A percentile compares a stretch with the other conserved stretches of the same genome.
Evolutionary conservation across 2,888 invertebrate species (phyloP).

Genomic region (Cryptops parisi): DNA sequence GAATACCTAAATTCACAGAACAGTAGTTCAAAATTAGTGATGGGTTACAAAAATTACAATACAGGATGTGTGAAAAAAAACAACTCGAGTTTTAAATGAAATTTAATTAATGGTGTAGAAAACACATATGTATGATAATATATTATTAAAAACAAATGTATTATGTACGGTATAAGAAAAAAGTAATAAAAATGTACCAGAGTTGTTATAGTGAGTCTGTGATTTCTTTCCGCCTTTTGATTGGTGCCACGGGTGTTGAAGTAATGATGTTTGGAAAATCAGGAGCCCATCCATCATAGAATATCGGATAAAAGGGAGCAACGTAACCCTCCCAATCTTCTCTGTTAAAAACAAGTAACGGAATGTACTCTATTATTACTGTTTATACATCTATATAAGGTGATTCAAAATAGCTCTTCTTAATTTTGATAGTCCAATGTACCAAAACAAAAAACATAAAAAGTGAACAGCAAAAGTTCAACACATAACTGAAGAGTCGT

Average conservation of each 20-base stretch:
- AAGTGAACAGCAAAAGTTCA: too few species aligned
- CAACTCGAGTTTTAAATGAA: too few species aligned
- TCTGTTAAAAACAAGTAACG: neutral
- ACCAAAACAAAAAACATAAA: too few species aligned
- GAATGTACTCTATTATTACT: neutral
- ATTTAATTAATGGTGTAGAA: too few species aligned
- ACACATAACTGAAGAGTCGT: too few species aligned
- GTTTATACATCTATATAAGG: neutral
- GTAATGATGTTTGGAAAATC: slow-evolving; percentile 12
- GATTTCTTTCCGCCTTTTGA: slow-evolving; percentile 9
- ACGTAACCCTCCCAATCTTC: slow-evolving; percentile 12
- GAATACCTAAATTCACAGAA: too few species aligned
- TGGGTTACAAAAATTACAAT: too few species aligned
- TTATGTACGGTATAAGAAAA: neutral
- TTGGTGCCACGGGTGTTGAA: slow-evolving; percentile 9
- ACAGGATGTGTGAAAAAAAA: too few species aligned
- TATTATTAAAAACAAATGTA: too few species aligned
- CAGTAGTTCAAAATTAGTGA: too few species aligned
- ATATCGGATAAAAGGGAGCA: slow-evolving; percentile 11
- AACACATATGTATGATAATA: too few species aligned
- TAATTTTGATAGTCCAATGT: too few species aligned
- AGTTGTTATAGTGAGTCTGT: slow-evolving; percentile 7
- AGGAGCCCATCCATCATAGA: slow-evolving; percentile 12
- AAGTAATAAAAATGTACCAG: neutral
- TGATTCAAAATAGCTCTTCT: neutral